Evolutionary conservation across 2,888 invertebrate species (phyloP), one percentile per base, ranked within the genome.

Genomic region (Lepidocyrtoides sp.): DNA sequence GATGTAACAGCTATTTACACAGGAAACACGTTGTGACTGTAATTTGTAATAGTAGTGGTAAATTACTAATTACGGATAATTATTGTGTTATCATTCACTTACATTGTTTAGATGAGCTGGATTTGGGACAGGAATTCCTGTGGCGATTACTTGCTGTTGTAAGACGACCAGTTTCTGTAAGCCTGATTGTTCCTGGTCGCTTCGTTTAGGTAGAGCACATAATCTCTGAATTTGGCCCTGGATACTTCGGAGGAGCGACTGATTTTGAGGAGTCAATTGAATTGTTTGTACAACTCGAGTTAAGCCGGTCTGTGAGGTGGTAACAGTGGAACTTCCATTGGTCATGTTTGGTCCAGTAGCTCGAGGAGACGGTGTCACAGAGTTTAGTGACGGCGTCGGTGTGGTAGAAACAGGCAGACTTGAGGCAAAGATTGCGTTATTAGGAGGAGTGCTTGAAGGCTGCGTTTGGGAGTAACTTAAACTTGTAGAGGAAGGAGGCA

Each of bases 241-340:
- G 69, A 94, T 94, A 84, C 94, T 93, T 12, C 94, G 89, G 20
- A 94, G 86, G 7, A 96, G 95, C 95, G 96, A 96, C 94, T 97
- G 97, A 94, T 97, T 97, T 94, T 97, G 97, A 12, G 97, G 96
- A 17, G 97, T 97, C 77, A 97, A 95, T 94, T 97, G 97, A 93
- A 97, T 97, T 10, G 97, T 97, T 94, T 97, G 97, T 84, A 97
- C 96, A 20, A 94, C 91, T 77, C 94, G 91, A 41, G 91, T 92
- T 17, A 91, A n/a, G 20, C 91, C 93, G 54, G 91, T 75, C 72
- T 82, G 41, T 17, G 83, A 77, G 7, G 91, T 81, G 17, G 90
- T 54, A n/a, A 79, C 79, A 12, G 69, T 48, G 17, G 91, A 60
- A 20, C 72, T 75, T 32, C 91, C 86, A 54, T 86, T 91, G 75